Base-by-base conservation (phyloP, 2,888 invertebrate species). In the Megaustenia siamemsis region DNA sequence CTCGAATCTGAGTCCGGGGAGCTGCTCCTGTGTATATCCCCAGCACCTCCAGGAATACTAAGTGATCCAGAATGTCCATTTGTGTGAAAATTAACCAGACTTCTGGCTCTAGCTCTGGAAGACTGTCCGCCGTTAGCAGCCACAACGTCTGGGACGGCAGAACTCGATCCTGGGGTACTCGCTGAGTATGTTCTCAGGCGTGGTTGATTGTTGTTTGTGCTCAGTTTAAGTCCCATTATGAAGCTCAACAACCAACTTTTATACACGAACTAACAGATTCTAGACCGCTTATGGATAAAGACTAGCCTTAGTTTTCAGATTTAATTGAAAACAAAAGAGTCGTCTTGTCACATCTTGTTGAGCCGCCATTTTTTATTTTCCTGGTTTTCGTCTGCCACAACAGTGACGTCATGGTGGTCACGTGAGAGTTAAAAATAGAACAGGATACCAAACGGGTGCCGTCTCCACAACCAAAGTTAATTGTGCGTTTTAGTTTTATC, bases 1-100 rank as follows among this genome's bases (percentile, higher is more conserved):
- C 93, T 93, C 28, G 92, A 91, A 86, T 93, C 93, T 56, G 93
- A 93, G 83, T 93, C 92, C 10, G 93, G 92, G 12, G 92, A 90
- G 79, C 89, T 91, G 38, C 91, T 90, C 84, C 92, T 90, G 56
- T 90, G 89, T 32, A 89, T 88, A 82, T 89, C 91, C 73, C 91
- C 91, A 69, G 90, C 89, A 63, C 89, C 90, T 77, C 87, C 89
- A 21, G 92, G 93, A 85, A 93, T 93, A 87, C 89, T 89, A 53
- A 93, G 86, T 53, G 92, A 90, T 86, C 89, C 77, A 38, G 90
- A 87, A 73, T 89, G 89, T 81, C 89, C 90, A 43, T 88, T 77
- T 28, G 90, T 78, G 53, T 89, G 91, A 87, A 92, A 93, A 87
- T 89, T 92, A 43, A 92, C 93, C 63, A 93, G 88, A 86, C 92